These are phyloP conservation scores for Xiphias gladius DNA, from an alignment of 2,113 vertebrate genomes.

Conservation along the genomic window DNA sequence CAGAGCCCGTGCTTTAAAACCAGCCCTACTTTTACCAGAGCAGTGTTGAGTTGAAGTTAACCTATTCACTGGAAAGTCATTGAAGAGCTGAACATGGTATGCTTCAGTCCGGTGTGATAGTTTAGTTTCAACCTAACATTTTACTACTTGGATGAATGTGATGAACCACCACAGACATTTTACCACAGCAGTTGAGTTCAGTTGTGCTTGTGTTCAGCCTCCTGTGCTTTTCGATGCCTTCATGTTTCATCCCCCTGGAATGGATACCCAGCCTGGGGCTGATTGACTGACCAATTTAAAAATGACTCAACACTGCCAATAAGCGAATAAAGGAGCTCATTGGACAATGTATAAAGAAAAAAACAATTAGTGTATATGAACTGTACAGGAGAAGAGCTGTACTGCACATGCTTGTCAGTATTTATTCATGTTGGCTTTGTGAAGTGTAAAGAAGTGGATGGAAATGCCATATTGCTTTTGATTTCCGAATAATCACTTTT, in stretches of 20 bases:
- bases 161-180: neutral
- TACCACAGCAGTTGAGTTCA: constrained; percentile 52
- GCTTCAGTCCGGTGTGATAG: constrained; percentile 1
- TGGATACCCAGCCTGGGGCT: constrained; percentile 84
- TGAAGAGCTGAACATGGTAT: neutral
- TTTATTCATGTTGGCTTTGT: constrained; percentile 26
- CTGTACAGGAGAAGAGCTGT: constrained; percentile 44
- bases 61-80: constrained; percentile 4
- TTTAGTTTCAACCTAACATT: constrained; percentile 9
- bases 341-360: constrained; percentile 73
- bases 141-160: constrained; percentile 15
- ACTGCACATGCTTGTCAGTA: constrained; percentile 32
- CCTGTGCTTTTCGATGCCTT: constrained; percentile 79
- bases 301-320: constrained; percentile 70
- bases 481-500: constrained; percentile 28
- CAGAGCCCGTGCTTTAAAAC: constrained; percentile 9
- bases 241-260: constrained; percentile 83
- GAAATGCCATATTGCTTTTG: constrained; percentile 39
- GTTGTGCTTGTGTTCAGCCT: constrained; percentile 68
- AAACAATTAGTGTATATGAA: constrained; percentile 36
- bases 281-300: constrained; percentile 66
- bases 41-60: constrained; percentile 25
- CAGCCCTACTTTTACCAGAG: neutral
- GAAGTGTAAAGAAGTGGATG: constrained; percentile 39
- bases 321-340: constrained; percentile 50